Base-by-base conservation (phyloP, 1,140 invertebrate genomes). In the Macrotrachela quadricornifera region DNA sequence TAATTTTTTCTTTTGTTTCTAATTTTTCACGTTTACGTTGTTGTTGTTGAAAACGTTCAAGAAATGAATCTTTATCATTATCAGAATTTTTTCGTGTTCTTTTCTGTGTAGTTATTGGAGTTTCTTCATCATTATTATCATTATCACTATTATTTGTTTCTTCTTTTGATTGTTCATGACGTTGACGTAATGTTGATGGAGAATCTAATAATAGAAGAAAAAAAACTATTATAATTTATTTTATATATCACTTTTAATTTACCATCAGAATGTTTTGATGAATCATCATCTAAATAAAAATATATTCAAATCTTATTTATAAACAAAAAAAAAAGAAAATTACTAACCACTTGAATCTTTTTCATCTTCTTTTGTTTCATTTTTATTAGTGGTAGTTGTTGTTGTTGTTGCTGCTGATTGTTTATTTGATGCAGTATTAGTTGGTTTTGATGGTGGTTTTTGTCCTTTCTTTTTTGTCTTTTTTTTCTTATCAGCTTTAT, bases 1-100 rank as follows among this genome's bases (percentile, higher is more conserved):
- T 95, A 59, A 80, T 73, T 73, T 90, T 88, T 47, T 83, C 87
- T 63, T 86, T 83, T 14, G 86, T 85, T 70, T 95, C 88, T 16
- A 95, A 70, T 40, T 78, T 76, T 59, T 83, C 80, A 63, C 94
- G 87, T 51, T 85, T 74, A 57, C 73, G 78, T 38, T 75, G 59
- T 57, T 73, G 73, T 51, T 71, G 64, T 59, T 77, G 75, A 59
- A 75, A 75, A 55, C 71, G 72, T 43, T 54, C 53, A 40, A 71
- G 67, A 75, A 74, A 76, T 55, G 75, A 71, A 36, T 71, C 73
- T 43, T 77, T 74, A 36, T 75, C 75, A 42, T 71, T 67, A 14
- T 67, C 66, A 11, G 50, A 54, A 15, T 30, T 64, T 59, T 10
- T 61, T 59, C n/a, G 59, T 59, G 1, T 59, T 60, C 13, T 61